phyloP scores from a whole-genome alignment of 2,888 invertebrate genomes.

The Gonocerus acuteangulatus region DNA sequence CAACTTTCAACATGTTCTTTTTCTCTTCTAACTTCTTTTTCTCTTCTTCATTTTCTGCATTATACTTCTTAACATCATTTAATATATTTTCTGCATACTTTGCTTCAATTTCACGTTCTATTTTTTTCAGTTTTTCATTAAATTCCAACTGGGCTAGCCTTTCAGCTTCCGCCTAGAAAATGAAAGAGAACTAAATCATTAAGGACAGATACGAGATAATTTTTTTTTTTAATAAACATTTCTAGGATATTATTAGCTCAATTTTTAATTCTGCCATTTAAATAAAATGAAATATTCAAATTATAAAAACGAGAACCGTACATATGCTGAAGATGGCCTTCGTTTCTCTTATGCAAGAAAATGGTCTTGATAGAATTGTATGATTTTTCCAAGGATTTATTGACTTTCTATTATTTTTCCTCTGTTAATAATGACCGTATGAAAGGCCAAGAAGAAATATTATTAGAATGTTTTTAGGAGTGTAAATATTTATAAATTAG shows the following conservation, averaged over 20 bases:
- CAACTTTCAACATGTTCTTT: slow-evolving; percentile 39
- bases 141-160: slow-evolving; percentile 36
- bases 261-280: neutral
- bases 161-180: slow-evolving; percentile 32
- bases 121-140: slow-evolving; percentile 37
- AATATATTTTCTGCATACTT: slow-evolving; percentile 40
- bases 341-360: too few species aligned
- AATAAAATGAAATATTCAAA: too few species aligned
- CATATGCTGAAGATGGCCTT: too few species aligned
- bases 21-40: slow-evolving; percentile 42
- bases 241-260: neutral
- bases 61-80: slow-evolving; percentile 42
- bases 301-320: too few species aligned
- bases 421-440: too few species aligned
- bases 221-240: neutral
- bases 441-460: too few species aligned
- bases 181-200: neutral
- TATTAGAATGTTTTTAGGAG: too few species aligned
- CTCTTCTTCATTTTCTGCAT: slow-evolving; percentile 42
- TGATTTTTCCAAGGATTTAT: too few species aligned
- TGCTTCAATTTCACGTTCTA: slow-evolving; percentile 35
- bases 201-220: neutral
- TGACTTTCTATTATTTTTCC: too few species aligned
- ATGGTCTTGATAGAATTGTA: too few species aligned
- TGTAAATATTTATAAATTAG: too few species aligned